phyloP scores from a whole-genome alignment of 2,113 vertebrate genomes.

The Psammodynastes pulverulentus region DNA sequence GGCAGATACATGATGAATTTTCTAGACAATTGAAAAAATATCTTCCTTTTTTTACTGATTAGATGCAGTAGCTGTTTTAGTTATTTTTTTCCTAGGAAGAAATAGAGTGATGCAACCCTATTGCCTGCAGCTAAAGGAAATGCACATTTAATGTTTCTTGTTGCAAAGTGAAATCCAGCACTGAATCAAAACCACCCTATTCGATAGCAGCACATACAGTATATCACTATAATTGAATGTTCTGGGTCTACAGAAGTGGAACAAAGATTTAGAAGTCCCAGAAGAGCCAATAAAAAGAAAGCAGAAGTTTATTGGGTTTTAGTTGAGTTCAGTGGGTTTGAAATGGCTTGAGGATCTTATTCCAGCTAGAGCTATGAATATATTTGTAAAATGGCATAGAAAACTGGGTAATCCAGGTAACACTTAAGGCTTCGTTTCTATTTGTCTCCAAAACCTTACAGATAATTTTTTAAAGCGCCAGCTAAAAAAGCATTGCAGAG shows the following conservation, averaged over 20 bases:
- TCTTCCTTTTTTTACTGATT: neutral
- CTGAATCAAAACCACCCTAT: neutral
- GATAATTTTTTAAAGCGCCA: neutral
- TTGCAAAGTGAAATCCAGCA: neutral
- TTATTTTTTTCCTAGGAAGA: neutral
- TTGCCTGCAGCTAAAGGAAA: neutral
- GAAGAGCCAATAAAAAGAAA: neutral
- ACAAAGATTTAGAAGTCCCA: neutral
- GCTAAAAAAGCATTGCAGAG: neutral
- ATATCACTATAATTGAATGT: neutral
- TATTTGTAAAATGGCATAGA: neutral
- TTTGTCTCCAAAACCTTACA: neutral
- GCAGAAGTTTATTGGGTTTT: neutral
- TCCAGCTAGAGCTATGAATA: neutral
- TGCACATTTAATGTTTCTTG: neutral
- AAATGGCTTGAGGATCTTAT: neutral
- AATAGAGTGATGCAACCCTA: neutral
- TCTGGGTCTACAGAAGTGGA: neutral
- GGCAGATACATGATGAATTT: neutral
- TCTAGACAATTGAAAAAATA: fast-evolving
- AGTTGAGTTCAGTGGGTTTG: neutral
- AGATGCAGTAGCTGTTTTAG: neutral
- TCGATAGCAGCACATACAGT: neutral
- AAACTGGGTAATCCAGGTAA: neutral
- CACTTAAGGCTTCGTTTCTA: neutral